Base-by-base conservation (phyloP, 2,888 invertebrate species). In the Hemistola chrysoprasaria region DNA sequence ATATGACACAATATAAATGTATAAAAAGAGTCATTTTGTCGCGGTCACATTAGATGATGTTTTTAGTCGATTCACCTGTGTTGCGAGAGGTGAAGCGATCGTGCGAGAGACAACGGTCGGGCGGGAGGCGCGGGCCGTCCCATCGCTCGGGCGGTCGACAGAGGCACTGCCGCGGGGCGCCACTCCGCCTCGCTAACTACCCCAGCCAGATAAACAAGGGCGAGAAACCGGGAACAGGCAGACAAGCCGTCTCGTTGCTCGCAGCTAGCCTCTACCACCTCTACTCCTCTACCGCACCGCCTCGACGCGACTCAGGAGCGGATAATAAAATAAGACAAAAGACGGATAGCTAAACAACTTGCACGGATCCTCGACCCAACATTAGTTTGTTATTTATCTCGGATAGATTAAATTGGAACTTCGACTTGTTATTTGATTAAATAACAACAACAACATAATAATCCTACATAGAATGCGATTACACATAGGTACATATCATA, bases 11-110 rank as follows among this genome's bases (percentile, higher is more conserved):
- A 62, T 87, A 86, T 65, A 86, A 84, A 86, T 80, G 77, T 86
- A 87, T 72, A 84, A 86, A 87, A 85, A 80, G 73, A 78, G 85
- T 83, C 88, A 88, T 88, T 78, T 77, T 84, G 65, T 64, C 63
- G 59, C 47, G 59, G 53, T 77, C 66, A 72, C 76, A 75, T 72
- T 63, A 64, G 69, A 67, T 62, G 50, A 52, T 56, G 10, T 49
- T 47, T 49, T 62, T 57, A 28, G 41, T 52, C 51, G 63, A 68
- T 82, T 85, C 83, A 85, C 78, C 76, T 80, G 70, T 71, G 66
- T 65, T 59, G 64, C 57, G 58, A 59, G 50, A 62, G 72, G 43
- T 39, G 33, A 39, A 26, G 11, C 24, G 38, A 39, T 10, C 34
- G 72, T 65, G 67, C 56, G 56, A 55, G 54, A 58, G 67, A 57